Evolutionary conservation across 2,888 invertebrate genomes (phyloP), one percentile per base, ranked within the genome.

Genomic region (Coremacera marginata): DNA sequence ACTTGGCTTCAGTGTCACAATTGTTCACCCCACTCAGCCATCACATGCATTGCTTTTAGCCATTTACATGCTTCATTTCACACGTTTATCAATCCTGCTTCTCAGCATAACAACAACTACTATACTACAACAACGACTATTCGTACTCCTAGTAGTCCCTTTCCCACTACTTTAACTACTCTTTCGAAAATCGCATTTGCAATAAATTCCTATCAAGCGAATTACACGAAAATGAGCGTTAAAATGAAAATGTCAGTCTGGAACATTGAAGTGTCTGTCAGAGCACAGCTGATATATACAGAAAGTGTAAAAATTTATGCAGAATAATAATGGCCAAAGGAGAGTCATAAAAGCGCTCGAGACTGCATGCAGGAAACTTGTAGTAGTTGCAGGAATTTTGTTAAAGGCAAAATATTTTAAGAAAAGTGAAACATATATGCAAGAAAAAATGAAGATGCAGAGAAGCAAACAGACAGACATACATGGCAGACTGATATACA

Each of bases 201-300:
- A 78, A 81, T 81, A 80, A 81, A 81, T 78, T 81, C 80, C 77
- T 79, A 81, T 81, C 76, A 76, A 75, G 78, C 81, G 70, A 71
- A 80, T 80, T 77, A 80, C 77, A 78, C 76, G 75, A 77, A 79
- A 78, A 80, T 76, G 75, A 80, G 77, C 80, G 78, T 80, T 79
- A 79, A 81, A 79, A 80, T 77, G 79, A 81, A 81, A 81, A 80
- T 80, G 80, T 81, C 81, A 79, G 79, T 74, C 75, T 68, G 74
- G 70, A 74, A 65, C 74, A 67, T 44, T 60, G 60, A 16, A 60
- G 49, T 73, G 62, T 73, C 73, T 44, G 63, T 68, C 68, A 68
- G 49, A 68, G 68, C n/a, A 22, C 49, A 22, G 51, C 49, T 19
- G 55, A 55, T 22, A 70, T 34, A 70, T 37, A 65, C 63, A 34